Evolutionary conservation across 2,113 vertebrate species (phyloP).

Genomic region (Enhydra lutris): DNA sequence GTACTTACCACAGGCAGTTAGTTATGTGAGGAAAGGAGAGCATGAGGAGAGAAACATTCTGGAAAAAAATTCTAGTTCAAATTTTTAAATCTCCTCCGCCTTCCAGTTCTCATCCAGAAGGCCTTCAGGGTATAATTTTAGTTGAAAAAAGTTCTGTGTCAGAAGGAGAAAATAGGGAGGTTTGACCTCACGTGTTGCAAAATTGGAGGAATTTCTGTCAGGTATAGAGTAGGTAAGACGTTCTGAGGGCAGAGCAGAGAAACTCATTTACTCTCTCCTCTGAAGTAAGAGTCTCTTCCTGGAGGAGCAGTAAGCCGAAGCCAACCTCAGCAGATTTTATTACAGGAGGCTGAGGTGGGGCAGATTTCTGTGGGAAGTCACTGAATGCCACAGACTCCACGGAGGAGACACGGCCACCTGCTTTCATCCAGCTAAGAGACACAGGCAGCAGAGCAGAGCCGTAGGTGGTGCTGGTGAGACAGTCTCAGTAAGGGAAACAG

Average conservation of each 20-base stretch:
- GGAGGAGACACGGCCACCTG: neutral
- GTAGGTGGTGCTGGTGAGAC: neutral
- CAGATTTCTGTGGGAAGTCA: neutral
- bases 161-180: neutral
- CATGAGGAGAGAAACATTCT: neutral
- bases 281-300: neutral
- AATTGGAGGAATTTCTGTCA: neutral
- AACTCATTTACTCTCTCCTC: neutral
- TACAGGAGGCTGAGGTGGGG: too few species aligned
- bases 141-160: neutral
- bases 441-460: neutral
- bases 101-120: neutral
- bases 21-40: neutral
- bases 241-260: neutral
- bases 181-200: too few species aligned
- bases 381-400: neutral
- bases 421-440: neutral
- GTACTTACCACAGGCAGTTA: neutral
- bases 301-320: neutral
- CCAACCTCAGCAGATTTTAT: neutral
- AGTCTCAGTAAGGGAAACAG: neutral
- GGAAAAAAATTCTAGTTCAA: neutral
- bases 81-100: neutral
- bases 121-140: neutral
- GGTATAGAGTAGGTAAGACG: fast-evolving